Percentiles rank a stretch among this genome's conserved stretches.
phyloP scores from a whole-genome alignment of 1,140 invertebrate species.

The Drosophila azteca region DNA sequence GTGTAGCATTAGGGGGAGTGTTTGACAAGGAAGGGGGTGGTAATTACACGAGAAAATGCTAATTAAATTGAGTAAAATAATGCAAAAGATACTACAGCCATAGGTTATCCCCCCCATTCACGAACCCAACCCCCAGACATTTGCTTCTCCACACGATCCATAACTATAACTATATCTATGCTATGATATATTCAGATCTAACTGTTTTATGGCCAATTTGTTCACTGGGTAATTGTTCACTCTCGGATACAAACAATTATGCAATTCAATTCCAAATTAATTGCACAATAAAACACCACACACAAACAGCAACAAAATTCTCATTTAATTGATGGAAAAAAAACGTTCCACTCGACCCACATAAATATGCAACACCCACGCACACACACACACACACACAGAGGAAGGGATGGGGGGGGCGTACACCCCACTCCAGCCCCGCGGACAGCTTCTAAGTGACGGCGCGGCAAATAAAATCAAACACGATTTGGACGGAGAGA shows the following conservation, averaged over 20 bases:
- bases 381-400: slow-evolving; percentile 31
- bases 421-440: slow-evolving; percentile 2
- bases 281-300: slow-evolving; percentile 66
- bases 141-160: too few species aligned
- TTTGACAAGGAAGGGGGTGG: too few species aligned
- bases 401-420: neutral
- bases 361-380: slow-evolving; percentile 68
- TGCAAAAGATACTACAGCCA: too few species aligned
- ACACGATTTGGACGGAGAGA: slow-evolving; percentile 56
- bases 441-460: slow-evolving; percentile 31
- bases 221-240: slow-evolving; percentile 29
- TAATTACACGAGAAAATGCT: too few species aligned
- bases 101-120: too few species aligned
- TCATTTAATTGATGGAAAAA: slow-evolving; percentile 65
- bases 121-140: too few species aligned
- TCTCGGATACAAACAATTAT: slow-evolving; percentile 66
- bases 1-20: too few species aligned
- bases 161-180: neutral
- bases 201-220: slow-evolving; percentile 25
- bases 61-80: too few species aligned
- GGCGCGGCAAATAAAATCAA: slow-evolving; percentile 61
- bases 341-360: slow-evolving; percentile 65
- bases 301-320: slow-evolving; percentile 50
- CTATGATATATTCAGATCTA: neutral
- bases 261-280: slow-evolving; percentile 78